phyloP scores from a whole-genome alignment of 2,888 invertebrate species.

The Corbicula japonica region DNA sequence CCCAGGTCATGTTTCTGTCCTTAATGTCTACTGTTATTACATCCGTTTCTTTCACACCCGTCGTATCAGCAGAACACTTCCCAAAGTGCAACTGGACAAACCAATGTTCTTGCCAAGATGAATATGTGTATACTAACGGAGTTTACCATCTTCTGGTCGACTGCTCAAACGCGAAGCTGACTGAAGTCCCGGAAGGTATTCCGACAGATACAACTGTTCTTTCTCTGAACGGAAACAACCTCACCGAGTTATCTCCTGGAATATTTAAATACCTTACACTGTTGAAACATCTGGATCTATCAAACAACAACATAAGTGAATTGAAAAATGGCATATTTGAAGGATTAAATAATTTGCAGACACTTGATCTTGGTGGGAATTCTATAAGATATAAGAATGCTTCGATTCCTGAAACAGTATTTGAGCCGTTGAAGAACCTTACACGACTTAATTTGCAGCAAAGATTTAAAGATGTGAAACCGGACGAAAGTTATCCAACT shows the following conservation, averaged over 20 bases:
- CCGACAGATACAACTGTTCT: slow-evolving; percentile 28
- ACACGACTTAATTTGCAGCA: slow-evolving; percentile 11
- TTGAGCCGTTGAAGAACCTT: slow-evolving; percentile 11
- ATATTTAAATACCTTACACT: slow-evolving; percentile 19
- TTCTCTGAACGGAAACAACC: slow-evolving; percentile 16
- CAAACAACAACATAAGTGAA: slow-evolving; percentile 6
- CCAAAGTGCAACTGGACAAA: too few relatives aligned
- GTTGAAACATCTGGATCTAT: slow-evolving; percentile 28
- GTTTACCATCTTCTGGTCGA: slow-evolving; percentile 17
- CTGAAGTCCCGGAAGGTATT: slow-evolving; percentile 6
- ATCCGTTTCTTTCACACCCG: too few relatives aligned
- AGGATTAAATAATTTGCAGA: slow-evolving; percentile 19
- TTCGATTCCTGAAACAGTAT: background rate
- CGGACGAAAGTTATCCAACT: slow-evolving; percentile 16
- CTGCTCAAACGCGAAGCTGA: slow-evolving; percentile 19
- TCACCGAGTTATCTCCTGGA: slow-evolving; percentile 1
- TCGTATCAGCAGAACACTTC: too few relatives aligned
- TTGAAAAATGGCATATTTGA: slow-evolving; percentile 1
- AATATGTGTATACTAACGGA: slow-evolving; percentile 3
- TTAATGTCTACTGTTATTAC: too few relatives aligned
- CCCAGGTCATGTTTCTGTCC: too few relatives aligned
- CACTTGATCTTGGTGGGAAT: slow-evolving; percentile 16
- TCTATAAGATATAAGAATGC: slow-evolving; percentile 3
- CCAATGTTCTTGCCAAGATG: slow-evolving; percentile 19
- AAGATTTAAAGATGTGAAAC: background rate